A percentile compares a stretch with the other conserved stretches of the same genome.
Evolutionary conservation across 2,113 vertebrate genomes (phyloP).

Genomic region (Oncorhynchus mykiss): DNA sequence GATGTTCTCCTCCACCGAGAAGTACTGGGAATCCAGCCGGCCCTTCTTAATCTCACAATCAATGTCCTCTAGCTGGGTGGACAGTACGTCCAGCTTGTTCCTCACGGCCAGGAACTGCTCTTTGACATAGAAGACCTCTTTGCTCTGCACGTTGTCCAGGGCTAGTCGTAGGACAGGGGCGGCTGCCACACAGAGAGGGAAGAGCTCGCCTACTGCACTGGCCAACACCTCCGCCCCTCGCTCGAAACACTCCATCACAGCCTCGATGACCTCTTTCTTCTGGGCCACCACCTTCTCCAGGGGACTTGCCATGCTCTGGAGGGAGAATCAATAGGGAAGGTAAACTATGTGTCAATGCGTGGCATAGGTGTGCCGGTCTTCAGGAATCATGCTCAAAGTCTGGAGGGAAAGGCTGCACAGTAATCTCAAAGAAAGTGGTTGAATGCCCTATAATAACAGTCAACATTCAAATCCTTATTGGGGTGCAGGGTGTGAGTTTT

Average conservation of each 20-base stretch:
- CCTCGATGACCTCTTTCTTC: slow-evolving; percentile 78
- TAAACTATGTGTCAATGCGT: neutral
- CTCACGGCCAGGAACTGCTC: slow-evolving; percentile 73
- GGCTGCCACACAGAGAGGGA: slow-evolving; percentile 74
- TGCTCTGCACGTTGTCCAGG: slow-evolving; percentile 75
- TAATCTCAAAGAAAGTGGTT: too few species aligned
- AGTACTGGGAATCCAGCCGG: slow-evolving; percentile 68
- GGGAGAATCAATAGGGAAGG: slow-evolving; percentile 15
- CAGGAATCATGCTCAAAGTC: neutral
- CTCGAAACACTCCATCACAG: slow-evolving; percentile 73
- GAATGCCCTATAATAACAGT: neutral
- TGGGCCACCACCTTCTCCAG: slow-evolving; percentile 71
- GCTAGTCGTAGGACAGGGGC: slow-evolving; percentile 71
- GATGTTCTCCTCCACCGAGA: slow-evolving; percentile 74
- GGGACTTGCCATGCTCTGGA: slow-evolving; percentile 63
- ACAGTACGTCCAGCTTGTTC: slow-evolving; percentile 71
- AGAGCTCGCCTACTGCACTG: slow-evolving; percentile 71
- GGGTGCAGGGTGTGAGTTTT: neutral
- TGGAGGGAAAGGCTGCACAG: neutral
- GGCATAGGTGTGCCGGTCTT: neutral
- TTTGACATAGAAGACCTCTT: slow-evolving; percentile 77
- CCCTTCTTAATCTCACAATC: slow-evolving; percentile 74
- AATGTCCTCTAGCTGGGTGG: slow-evolving; percentile 70
- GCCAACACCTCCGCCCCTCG: slow-evolving; percentile 73
- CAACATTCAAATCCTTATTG: neutral